phyloP scores from a whole-genome alignment of 2,113 vertebrate species.

The Climacteris rufus region DNA sequence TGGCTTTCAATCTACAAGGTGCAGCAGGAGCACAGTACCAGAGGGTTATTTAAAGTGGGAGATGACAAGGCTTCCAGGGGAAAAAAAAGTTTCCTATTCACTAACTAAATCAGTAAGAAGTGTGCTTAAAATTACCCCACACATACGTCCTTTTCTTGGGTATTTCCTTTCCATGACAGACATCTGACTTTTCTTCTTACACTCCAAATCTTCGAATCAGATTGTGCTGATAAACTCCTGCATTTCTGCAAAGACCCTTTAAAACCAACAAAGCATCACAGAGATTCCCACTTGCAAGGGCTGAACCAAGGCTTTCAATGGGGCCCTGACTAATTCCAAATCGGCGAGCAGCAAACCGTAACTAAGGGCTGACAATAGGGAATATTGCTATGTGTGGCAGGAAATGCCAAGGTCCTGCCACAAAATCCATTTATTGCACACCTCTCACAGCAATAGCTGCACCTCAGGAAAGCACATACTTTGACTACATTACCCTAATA shows the following conservation, averaged over 20 bases:
- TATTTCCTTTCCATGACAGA: neutral
- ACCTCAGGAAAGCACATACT: neutral
- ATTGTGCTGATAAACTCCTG: neutral
- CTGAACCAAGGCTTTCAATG: neutral
- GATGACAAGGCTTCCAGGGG: neutral
- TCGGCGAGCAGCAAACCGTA: neutral
- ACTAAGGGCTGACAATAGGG: neutral
- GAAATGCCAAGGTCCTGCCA: neutral
- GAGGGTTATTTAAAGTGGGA: neutral
- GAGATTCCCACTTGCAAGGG: neutral
- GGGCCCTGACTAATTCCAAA: neutral
- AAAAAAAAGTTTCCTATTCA: neutral
- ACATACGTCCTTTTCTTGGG: neutral
- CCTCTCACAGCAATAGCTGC: neutral
- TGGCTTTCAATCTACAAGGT: neutral
- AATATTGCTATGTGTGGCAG: neutral
- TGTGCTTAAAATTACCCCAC: neutral
- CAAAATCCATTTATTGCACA: neutral
- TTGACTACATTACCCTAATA: neutral
- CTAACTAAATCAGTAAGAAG: neutral
- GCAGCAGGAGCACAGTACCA: neutral
- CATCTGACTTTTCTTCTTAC: neutral
- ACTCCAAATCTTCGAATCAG: neutral
- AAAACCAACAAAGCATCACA: neutral
- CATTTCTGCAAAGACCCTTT: neutral